Evolutionary conservation across 2,888 invertebrate species (phyloP).

Genomic region (Stenurella melanura): DNA sequence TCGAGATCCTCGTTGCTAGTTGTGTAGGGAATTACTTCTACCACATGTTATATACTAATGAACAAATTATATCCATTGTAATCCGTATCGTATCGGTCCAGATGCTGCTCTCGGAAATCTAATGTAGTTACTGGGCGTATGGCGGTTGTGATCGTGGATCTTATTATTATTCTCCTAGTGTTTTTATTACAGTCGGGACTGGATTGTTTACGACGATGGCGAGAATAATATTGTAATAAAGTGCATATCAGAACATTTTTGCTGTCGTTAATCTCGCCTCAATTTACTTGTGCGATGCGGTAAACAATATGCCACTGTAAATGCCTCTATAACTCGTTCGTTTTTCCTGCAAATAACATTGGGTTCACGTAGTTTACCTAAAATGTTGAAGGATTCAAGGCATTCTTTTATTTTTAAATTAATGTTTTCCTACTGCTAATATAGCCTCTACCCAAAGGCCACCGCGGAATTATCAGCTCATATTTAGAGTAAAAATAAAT

Average conservation of each 20-base stretch:
- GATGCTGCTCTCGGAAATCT: neutral
- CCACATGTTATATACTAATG: conserved; percentile 8
- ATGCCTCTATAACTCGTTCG: neutral
- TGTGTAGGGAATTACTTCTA: neutral
- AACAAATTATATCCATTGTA: conserved; percentile 14
- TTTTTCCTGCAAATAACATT: too few species aligned
- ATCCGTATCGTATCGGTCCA: neutral
- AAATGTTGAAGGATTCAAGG: too few species aligned
- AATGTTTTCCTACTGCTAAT: too few species aligned
- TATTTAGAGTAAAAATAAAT: too few species aligned
- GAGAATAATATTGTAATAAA: neutral
- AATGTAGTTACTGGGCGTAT: neutral
- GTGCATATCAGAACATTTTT: neutral
- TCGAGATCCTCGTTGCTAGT: neutral
- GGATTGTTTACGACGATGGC: neutral
- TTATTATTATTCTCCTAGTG: neutral
- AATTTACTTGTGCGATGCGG: neutral
- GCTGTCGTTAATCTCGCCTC: neutral
- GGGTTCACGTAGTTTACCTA: too few species aligned
- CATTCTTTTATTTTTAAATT: too few species aligned
- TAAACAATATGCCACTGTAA: neutral
- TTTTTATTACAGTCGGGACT: neutral
- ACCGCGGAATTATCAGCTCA: too few species aligned
- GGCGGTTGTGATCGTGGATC: neutral
- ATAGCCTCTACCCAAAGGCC: too few species aligned